Conservation (phyloP, 2,797 vertebrate species). For the Acanthurus leucopareius region DNA sequence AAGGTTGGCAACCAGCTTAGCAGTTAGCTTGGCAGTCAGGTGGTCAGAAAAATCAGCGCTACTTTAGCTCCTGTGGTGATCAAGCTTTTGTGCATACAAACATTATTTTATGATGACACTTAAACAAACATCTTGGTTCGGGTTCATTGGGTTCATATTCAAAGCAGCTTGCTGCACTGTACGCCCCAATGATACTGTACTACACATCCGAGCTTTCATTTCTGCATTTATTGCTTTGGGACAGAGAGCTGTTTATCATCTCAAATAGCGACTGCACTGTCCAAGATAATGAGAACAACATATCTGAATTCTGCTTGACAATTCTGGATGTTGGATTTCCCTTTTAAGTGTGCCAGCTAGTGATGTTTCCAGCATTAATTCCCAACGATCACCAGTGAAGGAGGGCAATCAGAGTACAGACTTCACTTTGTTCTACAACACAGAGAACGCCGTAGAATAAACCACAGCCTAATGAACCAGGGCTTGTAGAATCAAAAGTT, state of each 20-base stretch:
- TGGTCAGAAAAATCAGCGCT: constrained; percentile 1
- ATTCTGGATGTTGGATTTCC: constrained; percentile 56
- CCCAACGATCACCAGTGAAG: constrained; percentile 66
- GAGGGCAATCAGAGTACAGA: constrained; percentile 62
- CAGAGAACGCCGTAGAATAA: constrained; percentile 46
- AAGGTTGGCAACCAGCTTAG: background rate
- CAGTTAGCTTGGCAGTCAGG: background rate
- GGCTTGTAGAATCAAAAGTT: constrained; percentile 42
- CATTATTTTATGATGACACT: constrained; percentile 15
- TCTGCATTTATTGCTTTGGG: constrained; percentile 66
- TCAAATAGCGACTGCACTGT: constrained; percentile 57
- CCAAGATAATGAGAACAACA: constrained; percentile 68
- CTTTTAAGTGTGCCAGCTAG: constrained; percentile 58
- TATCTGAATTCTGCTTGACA: constrained; percentile 58
- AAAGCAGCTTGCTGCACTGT: constrained; percentile 35
- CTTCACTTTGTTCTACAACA: constrained; percentile 70
- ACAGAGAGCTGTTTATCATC: constrained; percentile 62
- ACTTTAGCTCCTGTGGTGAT: background rate
- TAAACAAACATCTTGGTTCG: constrained; percentile 21
- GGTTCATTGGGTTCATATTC: constrained; percentile 49
- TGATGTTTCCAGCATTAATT: constrained; percentile 65
- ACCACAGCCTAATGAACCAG: constrained; percentile 53
- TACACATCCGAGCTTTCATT: constrained; percentile 58
- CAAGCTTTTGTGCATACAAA: background rate
- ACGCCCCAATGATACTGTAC: constrained; percentile 40